A percentile compares a stretch with the other conserved stretches of the same genome.
These are phyloP conservation scores for Sminthurides bifidus DNA, from an alignment of 1,140 invertebrate species.

Conservation along the genomic window DNA sequence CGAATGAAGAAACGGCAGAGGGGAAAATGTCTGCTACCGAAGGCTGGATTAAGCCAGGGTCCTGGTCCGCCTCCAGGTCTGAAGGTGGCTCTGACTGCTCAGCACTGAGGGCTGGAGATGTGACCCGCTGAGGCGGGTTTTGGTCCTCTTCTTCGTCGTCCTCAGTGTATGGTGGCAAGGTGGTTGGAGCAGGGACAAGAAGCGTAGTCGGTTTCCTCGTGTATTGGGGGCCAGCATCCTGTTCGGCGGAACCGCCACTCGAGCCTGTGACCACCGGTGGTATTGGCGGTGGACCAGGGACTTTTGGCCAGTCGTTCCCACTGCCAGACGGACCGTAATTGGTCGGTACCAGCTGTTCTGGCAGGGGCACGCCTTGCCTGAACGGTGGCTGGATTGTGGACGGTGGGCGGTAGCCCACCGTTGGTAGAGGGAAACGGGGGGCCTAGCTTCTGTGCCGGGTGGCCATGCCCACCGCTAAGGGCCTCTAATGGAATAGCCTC, in stretches of 20 bases:
- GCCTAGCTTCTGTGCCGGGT: slow-evolving; percentile 16
- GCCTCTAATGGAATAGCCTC: slow-evolving; percentile 31
- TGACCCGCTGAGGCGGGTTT: too few species aligned
- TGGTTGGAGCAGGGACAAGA: slow-evolving; percentile 6
- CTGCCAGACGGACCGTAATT: slow-evolving; percentile 1
- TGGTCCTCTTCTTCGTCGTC: background rate
- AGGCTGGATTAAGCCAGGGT: too few species aligned
- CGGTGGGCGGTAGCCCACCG: slow-evolving; percentile 36
- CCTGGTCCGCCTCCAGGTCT: too few species aligned
- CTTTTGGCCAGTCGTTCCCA: background rate
- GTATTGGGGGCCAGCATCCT: background rate
- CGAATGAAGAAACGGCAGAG: background rate
- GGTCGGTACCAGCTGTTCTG: slow-evolving; percentile 59
- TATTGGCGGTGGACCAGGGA: background rate
- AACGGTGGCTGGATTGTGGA: slow-evolving; percentile 41
- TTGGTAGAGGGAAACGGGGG: slow-evolving; percentile 25
- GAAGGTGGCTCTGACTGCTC: too few species aligned
- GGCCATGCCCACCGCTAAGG: slow-evolving; percentile 18
- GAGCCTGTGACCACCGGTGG: background rate
- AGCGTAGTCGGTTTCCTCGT: slow-evolving; percentile 8
- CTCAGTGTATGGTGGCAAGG: background rate
- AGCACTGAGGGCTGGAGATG: too few species aligned
- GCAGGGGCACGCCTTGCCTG: slow-evolving; percentile 54
- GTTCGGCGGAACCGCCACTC: background rate
- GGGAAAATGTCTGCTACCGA: background rate